Base-by-base conservation (phyloP, 2,888 invertebrate species). In the Spicauda simplicius region DNA sequence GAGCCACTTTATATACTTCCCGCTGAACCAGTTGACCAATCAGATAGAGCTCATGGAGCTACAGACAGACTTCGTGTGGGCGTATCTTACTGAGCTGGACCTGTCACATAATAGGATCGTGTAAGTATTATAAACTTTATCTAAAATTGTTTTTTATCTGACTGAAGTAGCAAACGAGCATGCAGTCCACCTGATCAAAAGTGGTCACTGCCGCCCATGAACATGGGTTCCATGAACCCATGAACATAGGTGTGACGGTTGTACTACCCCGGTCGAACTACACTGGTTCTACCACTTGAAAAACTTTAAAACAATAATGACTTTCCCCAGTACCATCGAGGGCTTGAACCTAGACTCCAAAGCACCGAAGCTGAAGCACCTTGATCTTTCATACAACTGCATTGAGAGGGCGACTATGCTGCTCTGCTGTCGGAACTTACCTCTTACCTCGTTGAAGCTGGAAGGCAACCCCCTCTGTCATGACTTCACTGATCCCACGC, bases 401-500 rank as follows among this genome's bases (percentile, higher is more conserved):
- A 41, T 93, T 2, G 83, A 84, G 0, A 78, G 72, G 8, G 68
- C 81, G 0, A 76, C 79, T 0, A 5, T 55, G 0, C 58, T 91
- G 11, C 69, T 94, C 0, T 64, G 73, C 0, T 82, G 85, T 10
- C 76, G 92, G 0, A 74, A 82, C 0, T 70, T 95, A 58, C 79
- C 86, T 0, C 78, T 96, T 1, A 80, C 79, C 3, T 90, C 94
- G 54, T 77, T 97, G 10, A 87, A 83, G 71, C 80, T 97, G 37
- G 96, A 96, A 76, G 95, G 95, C 0, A 97, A 97, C 87, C 96
- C 96, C 0, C 74, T 97, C 0, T 96, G 96, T 78, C 93, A 94
- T 62, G 94, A 95, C 74, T 96, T 95, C 76, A 93, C 85, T 0
- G 94, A 94, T 63, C 90, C 94, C 0, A 82, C 86, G 0, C 86